Evolutionary conservation across 2,113 vertebrate genomes (phyloP), one percentile per base, ranked within the genome.

Genomic region (Grus americana): DNA sequence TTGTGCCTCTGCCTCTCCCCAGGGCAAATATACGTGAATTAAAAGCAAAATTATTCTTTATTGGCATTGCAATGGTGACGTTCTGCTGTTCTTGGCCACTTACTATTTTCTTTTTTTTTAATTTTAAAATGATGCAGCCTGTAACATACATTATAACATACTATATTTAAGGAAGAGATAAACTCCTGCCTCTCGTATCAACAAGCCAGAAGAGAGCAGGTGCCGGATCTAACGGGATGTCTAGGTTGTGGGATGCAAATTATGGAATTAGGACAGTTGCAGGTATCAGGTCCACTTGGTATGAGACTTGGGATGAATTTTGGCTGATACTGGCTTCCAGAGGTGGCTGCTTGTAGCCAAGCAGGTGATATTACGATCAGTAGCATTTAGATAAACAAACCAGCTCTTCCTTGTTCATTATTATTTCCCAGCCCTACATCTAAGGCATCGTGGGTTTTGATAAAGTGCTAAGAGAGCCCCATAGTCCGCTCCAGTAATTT

Each of bases 21-120:
- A 40, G 50, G 46, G 26, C 47, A 82, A 67, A 38, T 65, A 57
- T 2, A 2, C 12, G 27, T 26, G 14, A 73, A 40, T 61, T 82
- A 71, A 91, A 90, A 79, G 38, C n/a, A 81, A 61, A 90, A 55
- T 21, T 4, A 32, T 50, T 38, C 38, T 82, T 87, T 88, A 13
- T 46, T 47, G 3, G 7, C 59, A 49, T 61, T 81, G n/a, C 23
- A 59, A 4, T 42, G 40, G 22, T 0, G 0, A 29, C 27, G 27
- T 61, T 76, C 42, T 92, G 62, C 40, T 61, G 12, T 34, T 83
- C 42, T 74, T 70, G 32, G 34, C 59, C 13, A 15, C 27, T 57
- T 18, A 42, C 10, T 34, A 38, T 9, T 7, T 32, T 40, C 13
- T 21, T 30, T 30, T 9, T 27, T 15, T 34, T 42, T 40, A 12